Percentiles rank a stretch among this genome's conserved stretches.
Conservation (phyloP, 2,113 vertebrate genomes). For the Saguinus midas region DNA sequence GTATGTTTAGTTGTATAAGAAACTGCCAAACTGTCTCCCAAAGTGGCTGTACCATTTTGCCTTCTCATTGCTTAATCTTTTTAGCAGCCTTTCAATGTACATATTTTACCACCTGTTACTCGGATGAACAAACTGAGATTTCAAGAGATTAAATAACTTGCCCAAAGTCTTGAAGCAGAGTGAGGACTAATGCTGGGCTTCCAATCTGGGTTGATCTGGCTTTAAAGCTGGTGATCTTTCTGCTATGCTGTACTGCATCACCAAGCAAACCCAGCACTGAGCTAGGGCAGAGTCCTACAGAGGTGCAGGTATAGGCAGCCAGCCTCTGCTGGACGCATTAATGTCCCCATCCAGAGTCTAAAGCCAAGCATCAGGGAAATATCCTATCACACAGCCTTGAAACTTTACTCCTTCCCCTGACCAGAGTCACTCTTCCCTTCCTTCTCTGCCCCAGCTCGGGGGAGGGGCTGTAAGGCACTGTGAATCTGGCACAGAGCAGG, state of each 20-base stretch:
- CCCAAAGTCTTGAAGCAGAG: neutral
- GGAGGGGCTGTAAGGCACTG: too few relatives aligned
- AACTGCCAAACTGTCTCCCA: neutral
- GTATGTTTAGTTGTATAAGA: neutral
- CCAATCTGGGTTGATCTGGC: neutral
- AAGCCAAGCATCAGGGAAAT: neutral
- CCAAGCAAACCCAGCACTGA: neutral
- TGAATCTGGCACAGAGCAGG: neutral
- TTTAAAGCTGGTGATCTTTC: neutral
- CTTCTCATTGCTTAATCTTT: neutral
- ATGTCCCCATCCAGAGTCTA: neutral
- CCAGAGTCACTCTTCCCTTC: neutral
- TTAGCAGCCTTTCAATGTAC: neutral
- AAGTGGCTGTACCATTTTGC: neutral
- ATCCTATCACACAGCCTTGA: too few relatives aligned
- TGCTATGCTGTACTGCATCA: neutral
- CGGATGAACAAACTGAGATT: neutral
- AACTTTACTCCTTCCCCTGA: neutral
- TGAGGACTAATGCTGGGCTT: neutral
- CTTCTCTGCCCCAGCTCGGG: neutral
- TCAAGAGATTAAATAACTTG: neutral
- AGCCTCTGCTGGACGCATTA: neutral
- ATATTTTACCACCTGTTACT: neutral
- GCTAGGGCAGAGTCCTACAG: neutral
- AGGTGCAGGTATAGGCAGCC: neutral